Conservation (phyloP, 2,113 vertebrate genomes). For the Caranx melampygus region DNA sequence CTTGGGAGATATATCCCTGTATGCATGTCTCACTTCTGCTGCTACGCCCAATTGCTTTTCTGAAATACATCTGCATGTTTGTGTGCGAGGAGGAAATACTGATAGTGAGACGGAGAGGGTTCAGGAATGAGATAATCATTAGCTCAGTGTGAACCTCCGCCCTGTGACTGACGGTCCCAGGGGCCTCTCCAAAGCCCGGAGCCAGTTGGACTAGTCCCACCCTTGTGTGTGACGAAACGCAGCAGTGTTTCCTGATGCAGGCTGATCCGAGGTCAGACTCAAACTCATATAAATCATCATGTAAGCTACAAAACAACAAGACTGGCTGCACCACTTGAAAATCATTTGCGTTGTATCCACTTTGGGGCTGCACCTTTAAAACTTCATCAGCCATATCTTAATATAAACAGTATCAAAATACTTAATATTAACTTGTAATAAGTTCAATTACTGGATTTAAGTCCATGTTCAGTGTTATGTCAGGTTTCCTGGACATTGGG, state of each 20-base stretch:
- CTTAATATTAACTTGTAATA: no score
- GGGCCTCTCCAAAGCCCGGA: slow-evolving; percentile 53
- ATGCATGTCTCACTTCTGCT: neutral
- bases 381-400: no score
- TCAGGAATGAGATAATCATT: slow-evolving; percentile 75
- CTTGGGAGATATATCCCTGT: neutral
- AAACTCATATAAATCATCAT: neutral
- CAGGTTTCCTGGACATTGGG: neutral
- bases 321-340: neutral
- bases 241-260: slow-evolving; percentile 19
- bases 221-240: slow-evolving; percentile 23
- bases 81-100: slow-evolving; percentile 43
- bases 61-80: slow-evolving; percentile 23
- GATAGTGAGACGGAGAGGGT: slow-evolving; percentile 39
- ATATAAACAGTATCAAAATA: no score
- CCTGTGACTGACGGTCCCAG: slow-evolving; percentile 69
- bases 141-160: slow-evolving; percentile 71
- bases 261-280: slow-evolving; percentile 32
- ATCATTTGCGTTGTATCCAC: no score
- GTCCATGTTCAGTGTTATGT: neutral
- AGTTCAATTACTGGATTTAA: neutral
- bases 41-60: neutral
- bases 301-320: slow-evolving; percentile 4
- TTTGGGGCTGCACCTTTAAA: no score
- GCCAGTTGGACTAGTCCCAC: slow-evolving; percentile 62